Percentiles rank a stretch among this genome's conserved stretches.
Evolutionary conservation across 1,140 invertebrate genomes (phyloP).

Genomic region (Caerostris darwini): DNA sequence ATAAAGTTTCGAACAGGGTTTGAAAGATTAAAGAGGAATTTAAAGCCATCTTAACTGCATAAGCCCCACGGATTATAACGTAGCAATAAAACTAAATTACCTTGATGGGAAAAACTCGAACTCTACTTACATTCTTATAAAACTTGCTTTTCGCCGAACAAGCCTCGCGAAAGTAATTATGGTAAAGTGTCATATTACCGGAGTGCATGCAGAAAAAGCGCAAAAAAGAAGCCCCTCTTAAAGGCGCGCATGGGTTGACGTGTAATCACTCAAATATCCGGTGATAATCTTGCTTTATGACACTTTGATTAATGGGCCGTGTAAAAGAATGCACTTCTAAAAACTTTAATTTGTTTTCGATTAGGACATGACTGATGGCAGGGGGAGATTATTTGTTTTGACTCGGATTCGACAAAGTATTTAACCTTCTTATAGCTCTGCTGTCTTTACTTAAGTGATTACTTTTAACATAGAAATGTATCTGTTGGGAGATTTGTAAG

Average conservation of each 20-base stretch:
- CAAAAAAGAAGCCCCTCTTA: neutral
- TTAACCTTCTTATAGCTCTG: too few species aligned
- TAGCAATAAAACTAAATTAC: too few species aligned
- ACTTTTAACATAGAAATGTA: too few species aligned
- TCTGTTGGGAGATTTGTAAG: too few species aligned
- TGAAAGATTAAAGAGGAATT: too few species aligned
- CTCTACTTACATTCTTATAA: neutral
- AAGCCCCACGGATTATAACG: too few species aligned
- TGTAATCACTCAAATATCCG: conserved; percentile 7
- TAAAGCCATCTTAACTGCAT: too few species aligned
- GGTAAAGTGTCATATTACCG: conserved; percentile 1
- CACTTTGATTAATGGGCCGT: conserved; percentile 24
- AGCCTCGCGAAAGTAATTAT: conserved; percentile 4
- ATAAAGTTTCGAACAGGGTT: too few species aligned
- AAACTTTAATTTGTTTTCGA: conserved; percentile 33
- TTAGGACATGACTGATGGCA: neutral
- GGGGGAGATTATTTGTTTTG: too few species aligned
- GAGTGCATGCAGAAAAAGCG: neutral
- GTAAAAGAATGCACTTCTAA: neutral
- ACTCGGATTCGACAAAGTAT: too few species aligned
- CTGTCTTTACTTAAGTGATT: too few species aligned
- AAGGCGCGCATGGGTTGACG: neutral
- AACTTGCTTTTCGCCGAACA: neutral
- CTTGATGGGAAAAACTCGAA: neutral
- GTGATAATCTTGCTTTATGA: conserved; percentile 8